A percentile compares a stretch with the other conserved stretches of the same genome.
Conservation (phyloP, 2,888 invertebrate genomes). For the Dasypolia templi region DNA sequence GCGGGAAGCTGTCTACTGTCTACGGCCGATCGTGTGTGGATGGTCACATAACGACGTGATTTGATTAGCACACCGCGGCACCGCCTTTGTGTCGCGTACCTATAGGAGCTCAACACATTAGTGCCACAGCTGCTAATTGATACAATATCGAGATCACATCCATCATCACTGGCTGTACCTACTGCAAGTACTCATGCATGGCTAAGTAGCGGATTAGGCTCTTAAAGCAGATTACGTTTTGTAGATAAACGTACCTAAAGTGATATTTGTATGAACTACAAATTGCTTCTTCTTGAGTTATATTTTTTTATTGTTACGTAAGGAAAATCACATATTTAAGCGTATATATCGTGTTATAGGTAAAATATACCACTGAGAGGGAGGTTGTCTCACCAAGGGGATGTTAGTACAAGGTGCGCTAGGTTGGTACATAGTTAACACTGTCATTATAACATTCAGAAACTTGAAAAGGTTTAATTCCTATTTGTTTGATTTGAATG, state of each 20-base stretch:
- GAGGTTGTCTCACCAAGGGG: not conserved
- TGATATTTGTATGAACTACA: not conserved
- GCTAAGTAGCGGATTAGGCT: not conserved
- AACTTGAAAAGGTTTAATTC: not conserved
- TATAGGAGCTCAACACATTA: not conserved
- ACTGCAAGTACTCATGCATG: not conserved
- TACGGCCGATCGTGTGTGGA: not conserved
- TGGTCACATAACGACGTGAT: slow-evolving; percentile 2
- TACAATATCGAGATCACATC: slow-evolving; percentile 14
- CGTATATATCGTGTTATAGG: not conserved
- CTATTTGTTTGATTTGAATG: not conserved
- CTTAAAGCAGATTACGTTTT: not conserved
- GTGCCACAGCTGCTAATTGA: slow-evolving; percentile 37
- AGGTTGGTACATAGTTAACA: not conserved
- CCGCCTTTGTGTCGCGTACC: not conserved
- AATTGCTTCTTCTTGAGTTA: no score
- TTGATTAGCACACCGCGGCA: not conserved
- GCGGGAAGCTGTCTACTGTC: not conserved
- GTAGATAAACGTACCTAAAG: not conserved
- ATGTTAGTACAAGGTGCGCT: not conserved
- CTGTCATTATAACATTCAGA: not conserved
- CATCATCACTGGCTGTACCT: slow-evolving; percentile 7
- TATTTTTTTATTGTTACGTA: not conserved
- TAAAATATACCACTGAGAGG: not conserved
- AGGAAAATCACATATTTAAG: not conserved